phyloP scores from a whole-genome alignment of 2,113 vertebrate species.

The Porphyrio hochstetteri region DNA sequence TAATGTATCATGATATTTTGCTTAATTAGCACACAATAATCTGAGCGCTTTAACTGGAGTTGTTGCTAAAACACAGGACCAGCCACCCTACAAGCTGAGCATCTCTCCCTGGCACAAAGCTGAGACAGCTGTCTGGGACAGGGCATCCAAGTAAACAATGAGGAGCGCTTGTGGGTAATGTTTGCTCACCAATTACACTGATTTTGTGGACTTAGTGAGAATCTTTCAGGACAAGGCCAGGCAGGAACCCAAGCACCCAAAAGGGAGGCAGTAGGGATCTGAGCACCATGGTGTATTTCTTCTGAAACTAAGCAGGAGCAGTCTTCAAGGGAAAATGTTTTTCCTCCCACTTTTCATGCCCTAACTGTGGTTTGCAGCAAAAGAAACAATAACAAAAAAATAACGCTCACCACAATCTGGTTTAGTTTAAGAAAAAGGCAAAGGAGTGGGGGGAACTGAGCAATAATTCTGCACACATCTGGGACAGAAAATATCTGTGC shows the following conservation, averaged over 20 bases:
- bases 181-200: not conserved
- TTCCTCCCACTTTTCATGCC: not conserved
- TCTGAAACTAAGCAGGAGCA: not conserved
- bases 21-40: not conserved
- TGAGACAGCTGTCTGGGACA: not conserved
- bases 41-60: not conserved
- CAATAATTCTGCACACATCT: not conserved
- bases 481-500: not conserved
- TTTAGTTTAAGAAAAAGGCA: not conserved
- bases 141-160: not conserved
- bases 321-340: not conserved
- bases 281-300: not conserved
- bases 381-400: not conserved
- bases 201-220: not conserved
- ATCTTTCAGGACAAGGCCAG: not conserved
- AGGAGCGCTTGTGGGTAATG: not conserved
- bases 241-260: not conserved
- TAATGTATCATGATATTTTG: not conserved
- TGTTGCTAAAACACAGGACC: not conserved
- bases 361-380: not conserved
- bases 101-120: not conserved
- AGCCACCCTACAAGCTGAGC: not conserved
- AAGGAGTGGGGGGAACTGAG: not conserved
- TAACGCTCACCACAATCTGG: not conserved
- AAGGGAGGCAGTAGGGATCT: not conserved